These are phyloP conservation scores for Enteromius anoplus DNA, from an alignment of 2,797 vertebrate species.

Conservation along the genomic window DNA sequence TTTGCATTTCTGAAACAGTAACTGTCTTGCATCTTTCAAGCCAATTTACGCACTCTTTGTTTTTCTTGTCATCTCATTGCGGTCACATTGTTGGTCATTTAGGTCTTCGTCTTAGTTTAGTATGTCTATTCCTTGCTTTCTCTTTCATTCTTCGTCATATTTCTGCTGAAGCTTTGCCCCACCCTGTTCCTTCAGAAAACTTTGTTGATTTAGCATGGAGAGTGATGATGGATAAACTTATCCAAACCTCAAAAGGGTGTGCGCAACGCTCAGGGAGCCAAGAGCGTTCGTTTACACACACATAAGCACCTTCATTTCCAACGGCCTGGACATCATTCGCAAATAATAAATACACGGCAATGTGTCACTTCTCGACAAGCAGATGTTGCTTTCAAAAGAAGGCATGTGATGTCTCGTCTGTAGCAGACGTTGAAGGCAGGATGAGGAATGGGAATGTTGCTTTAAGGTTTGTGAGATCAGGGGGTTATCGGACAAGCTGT, in stretches of 20 bases:
- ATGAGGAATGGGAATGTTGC: conserved; percentile 1
- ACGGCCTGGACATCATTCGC: not conserved
- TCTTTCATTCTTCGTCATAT: conserved; percentile 8
- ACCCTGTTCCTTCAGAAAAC: conserved; percentile 30
- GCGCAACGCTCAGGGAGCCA: conserved; percentile 4
- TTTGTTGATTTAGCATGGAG: conserved; percentile 29
- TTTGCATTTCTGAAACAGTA: conserved; percentile 58
- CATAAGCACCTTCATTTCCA: not conserved
- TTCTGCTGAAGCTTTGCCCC: conserved; percentile 20
- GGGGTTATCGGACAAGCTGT: conserved; percentile 43
- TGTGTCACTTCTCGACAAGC: conserved; percentile 12
- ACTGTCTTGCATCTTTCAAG: not conserved
- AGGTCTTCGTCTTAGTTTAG: not conserved
- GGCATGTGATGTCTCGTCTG: not conserved
- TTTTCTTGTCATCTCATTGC: conserved; percentile 13
- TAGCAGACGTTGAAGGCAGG: not conserved
- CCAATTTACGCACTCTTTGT: not conserved
- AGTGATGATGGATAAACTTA: conserved; percentile 45
- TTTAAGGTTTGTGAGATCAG: conserved; percentile 35
- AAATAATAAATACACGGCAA: conserved; percentile 19
- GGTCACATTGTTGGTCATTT: not conserved
- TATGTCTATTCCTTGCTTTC: conserved; percentile 23
- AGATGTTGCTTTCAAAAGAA: not conserved
- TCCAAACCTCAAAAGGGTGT: conserved; percentile 43
- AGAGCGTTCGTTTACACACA: conserved; percentile 12